A percentile compares a stretch with the other conserved stretches of the same genome.
Evolutionary conservation across 1,140 invertebrate species (phyloP).

Genomic region (Schlechtendalia chinensis): DNA sequence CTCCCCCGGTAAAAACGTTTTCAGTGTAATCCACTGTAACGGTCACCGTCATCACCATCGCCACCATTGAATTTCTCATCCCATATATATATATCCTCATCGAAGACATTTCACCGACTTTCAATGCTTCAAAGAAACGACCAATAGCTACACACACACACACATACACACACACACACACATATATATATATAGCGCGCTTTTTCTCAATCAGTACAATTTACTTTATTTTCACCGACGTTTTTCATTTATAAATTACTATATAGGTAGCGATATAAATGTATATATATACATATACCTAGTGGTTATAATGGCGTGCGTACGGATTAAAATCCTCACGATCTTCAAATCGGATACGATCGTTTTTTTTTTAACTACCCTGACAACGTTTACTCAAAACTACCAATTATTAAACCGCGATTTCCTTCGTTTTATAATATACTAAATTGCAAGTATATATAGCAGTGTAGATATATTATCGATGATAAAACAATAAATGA

Average conservation of each 20-base stretch:
- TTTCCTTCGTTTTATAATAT: no score
- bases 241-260: not conserved
- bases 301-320: not conserved
- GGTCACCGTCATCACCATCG: not conserved
- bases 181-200: no score
- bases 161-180: not conserved
- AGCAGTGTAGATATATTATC: no score
- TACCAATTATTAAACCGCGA: no score
- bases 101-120: not conserved
- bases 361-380: no score
- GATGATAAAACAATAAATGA: no score
- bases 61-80: constrained; percentile 14
- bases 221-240: not conserved
- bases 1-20: constrained; percentile 30
- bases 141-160: not conserved
- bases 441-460: no score
- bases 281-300: no score
- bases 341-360: no score
- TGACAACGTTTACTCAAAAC: no score
- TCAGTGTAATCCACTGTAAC: constrained; percentile 33
- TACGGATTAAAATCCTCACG: not conserved
- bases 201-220: not conserved
- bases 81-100: not conserved
- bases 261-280: no score
- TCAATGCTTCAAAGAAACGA: constrained; percentile 21